Percentiles rank a stretch among this genome's conserved stretches.
Evolutionary conservation across 23 tunicate species (phyloP).

Genomic region (Ciona savignyi): DNA sequence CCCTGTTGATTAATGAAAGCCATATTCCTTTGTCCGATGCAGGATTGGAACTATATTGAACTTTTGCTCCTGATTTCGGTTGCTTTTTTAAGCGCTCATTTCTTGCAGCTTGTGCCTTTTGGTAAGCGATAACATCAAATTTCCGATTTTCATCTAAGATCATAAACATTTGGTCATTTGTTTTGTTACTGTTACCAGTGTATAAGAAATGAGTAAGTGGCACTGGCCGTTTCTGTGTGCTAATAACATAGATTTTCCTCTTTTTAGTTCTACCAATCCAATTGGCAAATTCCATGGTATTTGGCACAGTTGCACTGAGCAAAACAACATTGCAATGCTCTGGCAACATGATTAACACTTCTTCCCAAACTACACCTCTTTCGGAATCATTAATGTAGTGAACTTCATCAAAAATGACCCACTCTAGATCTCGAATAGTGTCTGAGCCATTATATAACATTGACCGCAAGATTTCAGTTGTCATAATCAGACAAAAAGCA

Average conservation of each 20-base stretch:
- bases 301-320: slow-evolving; percentile 95
- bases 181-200: slow-evolving; percentile 95
- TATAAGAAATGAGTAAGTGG: slow-evolving; percentile 89
- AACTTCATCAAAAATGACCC: slow-evolving; percentile 99
- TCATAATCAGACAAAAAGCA: slow-evolving; percentile 94
- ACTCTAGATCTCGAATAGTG: slow-evolving; percentile 90
- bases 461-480: slow-evolving; percentile 97
- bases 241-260: slow-evolving; percentile 80
- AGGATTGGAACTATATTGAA: slow-evolving; percentile 24
- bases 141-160: slow-evolving; percentile 63
- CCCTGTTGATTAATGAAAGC: slow-evolving; percentile 72
- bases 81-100: slow-evolving; percentile 56
- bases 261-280: slow-evolving; percentile 93
- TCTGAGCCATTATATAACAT: slow-evolving; percentile 98
- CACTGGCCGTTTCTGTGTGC: slow-evolving; percentile 90
- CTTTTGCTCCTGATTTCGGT: slow-evolving; percentile 67
- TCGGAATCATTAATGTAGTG: slow-evolving; percentile 98
- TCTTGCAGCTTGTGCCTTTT: slow-evolving; percentile 77
- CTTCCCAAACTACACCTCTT: slow-evolving; percentile 99
- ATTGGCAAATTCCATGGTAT: slow-evolving; percentile 90
- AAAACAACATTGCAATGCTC: slow-evolving; percentile 82
- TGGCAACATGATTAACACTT: slow-evolving; percentile 95
- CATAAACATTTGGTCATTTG: slow-evolving; percentile 85
- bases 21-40: slow-evolving; percentile 77
- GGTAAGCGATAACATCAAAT: slow-evolving; percentile 59